Conservation (phyloP, 2,888 invertebrate species). For the Coenonympha arcania region DNA sequence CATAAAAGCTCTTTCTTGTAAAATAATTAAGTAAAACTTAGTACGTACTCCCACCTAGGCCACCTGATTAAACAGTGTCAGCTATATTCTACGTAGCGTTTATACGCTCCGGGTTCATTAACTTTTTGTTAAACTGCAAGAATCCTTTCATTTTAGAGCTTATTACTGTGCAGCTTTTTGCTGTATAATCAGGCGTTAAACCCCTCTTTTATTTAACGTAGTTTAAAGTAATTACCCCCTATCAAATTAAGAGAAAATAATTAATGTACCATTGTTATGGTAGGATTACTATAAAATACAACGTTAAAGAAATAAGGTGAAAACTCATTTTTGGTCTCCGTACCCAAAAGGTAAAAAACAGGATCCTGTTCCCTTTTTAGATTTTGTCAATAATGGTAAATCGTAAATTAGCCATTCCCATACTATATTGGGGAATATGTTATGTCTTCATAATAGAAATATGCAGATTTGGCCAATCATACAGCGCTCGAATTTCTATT, state of each 20-base stretch:
- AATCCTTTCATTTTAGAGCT: conserved; percentile 7
- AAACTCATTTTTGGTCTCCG: too few species aligned
- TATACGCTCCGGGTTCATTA: conserved; percentile 12
- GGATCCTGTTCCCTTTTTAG: too few species aligned
- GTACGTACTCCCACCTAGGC: neutral
- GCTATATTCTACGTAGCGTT: conserved; percentile 1
- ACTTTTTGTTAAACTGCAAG: conserved; percentile 7
- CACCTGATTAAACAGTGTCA: conserved; percentile 16
- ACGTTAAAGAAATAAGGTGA: too few species aligned
- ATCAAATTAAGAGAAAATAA: too few species aligned
- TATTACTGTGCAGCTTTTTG: conserved; percentile 14
- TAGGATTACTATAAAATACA: too few species aligned
- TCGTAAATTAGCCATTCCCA: too few species aligned
- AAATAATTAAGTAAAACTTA: conserved; percentile 8
- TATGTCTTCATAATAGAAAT: too few species aligned
- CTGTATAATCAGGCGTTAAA: neutral
- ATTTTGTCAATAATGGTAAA: too few species aligned
- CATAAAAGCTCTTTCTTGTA: conserved; percentile 7
- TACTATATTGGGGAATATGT: too few species aligned
- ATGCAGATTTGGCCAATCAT: too few species aligned
- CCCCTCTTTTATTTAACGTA: neutral
- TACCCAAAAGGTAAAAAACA: too few species aligned
- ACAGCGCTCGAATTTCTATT: neutral
- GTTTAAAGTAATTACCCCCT: neutral
- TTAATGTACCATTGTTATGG: too few species aligned